A percentile compares a stretch with the other conserved stretches of the same genome.
Evolutionary conservation across 1,140 invertebrate species (phyloP).

Genomic region (Drosophila kepulauana): DNA sequence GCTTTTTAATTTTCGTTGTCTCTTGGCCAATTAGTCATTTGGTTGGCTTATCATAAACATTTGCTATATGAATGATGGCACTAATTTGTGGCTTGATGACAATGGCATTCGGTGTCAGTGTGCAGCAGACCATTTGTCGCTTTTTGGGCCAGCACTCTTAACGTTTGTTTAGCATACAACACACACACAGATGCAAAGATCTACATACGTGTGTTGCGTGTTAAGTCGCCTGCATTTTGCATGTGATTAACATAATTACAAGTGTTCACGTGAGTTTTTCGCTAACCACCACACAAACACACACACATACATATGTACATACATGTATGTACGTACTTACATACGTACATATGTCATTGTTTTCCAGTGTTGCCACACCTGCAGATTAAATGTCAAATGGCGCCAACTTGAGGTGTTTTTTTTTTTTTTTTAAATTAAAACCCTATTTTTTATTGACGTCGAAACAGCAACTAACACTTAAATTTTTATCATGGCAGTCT

Average conservation of each 20-base stretch:
- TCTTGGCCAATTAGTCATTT: constrained; percentile 4
- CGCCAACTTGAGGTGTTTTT: constrained; percentile 8
- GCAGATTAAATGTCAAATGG: constrained; percentile 8
- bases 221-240: constrained; percentile 47
- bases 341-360: neutral
- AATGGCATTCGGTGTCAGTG: constrained; percentile 17
- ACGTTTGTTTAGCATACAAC: constrained; percentile 17
- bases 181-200: constrained; percentile 7
- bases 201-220: constrained; percentile 23
- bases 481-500: constrained; percentile 40
- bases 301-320: neutral
- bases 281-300: neutral
- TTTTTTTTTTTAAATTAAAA: neutral
- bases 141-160: constrained; percentile 35
- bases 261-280: constrained; percentile 51
- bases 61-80: constrained; percentile 1
- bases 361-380: constrained; percentile 1
- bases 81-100: neutral
- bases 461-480: constrained; percentile 5
- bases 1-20: neutral
- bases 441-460: constrained; percentile 27
- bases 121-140: constrained; percentile 21
- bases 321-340: too few species aligned
- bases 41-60: neutral
- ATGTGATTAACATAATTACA: constrained; percentile 55